Evolutionary conservation across 64 coral and sea anemone genomes (phyloP).

Genomic region (Pocillopora verrucosa): DNA sequence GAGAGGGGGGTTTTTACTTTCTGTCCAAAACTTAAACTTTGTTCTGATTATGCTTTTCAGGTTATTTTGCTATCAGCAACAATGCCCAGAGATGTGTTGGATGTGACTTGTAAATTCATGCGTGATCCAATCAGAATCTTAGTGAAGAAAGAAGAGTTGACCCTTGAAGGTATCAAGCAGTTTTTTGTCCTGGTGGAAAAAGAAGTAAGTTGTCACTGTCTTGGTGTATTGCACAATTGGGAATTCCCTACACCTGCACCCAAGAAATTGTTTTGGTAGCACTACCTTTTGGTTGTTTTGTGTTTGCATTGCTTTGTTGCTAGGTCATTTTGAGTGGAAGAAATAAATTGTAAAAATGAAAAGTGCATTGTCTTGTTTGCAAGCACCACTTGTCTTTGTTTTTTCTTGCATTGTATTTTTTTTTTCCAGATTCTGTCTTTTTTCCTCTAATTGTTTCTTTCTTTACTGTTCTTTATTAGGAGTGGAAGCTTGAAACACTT

Average conservation of each 20-base stretch:
- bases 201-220: slow-evolving; percentile 51
- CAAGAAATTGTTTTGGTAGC: too few relatives aligned
- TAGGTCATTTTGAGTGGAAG: too few relatives aligned
- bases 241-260: too few relatives aligned
- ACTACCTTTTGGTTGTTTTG: too few relatives aligned
- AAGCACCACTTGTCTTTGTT: too few relatives aligned
- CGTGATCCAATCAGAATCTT: slow-evolving; percentile 84
- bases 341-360: too few relatives aligned
- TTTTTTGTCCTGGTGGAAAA: slow-evolving; percentile 88
- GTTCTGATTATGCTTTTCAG: slow-evolving; percentile 28
- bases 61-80: slow-evolving; percentile 95
- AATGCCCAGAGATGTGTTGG: slow-evolving; percentile 92
- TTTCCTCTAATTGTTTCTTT: background rate
- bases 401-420: background rate
- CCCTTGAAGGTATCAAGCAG: slow-evolving; percentile 97
- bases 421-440: background rate
- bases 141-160: slow-evolving; percentile 97
- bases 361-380: too few relatives aligned
- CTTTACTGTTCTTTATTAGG: slow-evolving; percentile 39
- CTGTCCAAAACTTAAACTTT: too few relatives aligned
- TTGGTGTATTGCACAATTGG: too few relatives aligned
- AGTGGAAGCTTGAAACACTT: slow-evolving; percentile 96
- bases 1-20: too few relatives aligned
- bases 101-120: slow-evolving; percentile 95
- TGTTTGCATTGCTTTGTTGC: too few relatives aligned